Conservation (phyloP, 2,113 vertebrate genomes). For the Coturnix japonica region DNA sequence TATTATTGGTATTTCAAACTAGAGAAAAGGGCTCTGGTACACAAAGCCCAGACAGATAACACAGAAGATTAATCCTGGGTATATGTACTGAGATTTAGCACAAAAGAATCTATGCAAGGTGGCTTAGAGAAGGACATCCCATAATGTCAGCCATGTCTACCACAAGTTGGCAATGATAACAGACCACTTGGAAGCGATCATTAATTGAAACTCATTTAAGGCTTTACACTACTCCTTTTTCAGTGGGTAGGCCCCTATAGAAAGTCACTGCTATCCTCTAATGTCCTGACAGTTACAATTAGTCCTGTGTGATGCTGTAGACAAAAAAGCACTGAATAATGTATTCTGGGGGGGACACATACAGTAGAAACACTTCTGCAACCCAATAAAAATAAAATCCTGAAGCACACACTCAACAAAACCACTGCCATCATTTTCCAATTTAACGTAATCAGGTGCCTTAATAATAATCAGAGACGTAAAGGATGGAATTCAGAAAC, state of each 20-base stretch:
- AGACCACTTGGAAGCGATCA: not conserved
- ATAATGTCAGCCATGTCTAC: accelerated
- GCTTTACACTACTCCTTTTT: not conserved
- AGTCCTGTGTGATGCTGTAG: not conserved
- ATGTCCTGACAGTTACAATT: not conserved
- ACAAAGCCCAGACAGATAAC: not conserved
- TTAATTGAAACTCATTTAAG: not conserved
- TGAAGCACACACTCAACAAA: not conserved
- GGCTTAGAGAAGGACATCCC: not conserved
- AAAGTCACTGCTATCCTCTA: not conserved
- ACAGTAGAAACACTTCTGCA: not conserved
- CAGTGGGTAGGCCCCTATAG: not conserved
- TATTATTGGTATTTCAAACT: not conserved
- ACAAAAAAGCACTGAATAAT: not conserved
- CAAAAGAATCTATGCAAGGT: accelerated
- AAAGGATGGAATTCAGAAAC: not conserved
- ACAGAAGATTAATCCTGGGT: not conserved
- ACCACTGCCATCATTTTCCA: not conserved
- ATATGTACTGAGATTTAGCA: not conserved
- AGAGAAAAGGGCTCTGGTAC: not conserved
- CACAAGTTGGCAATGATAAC: accelerated
- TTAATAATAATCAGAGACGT: not conserved
- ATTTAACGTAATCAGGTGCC: not conserved
- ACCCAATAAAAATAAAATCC: not conserved
- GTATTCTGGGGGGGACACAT: not conserved